Percentiles rank a stretch among this genome's conserved stretches.
Conservation (phyloP, 2,113 vertebrate genomes). For the Malaclemys terrapin region DNA sequence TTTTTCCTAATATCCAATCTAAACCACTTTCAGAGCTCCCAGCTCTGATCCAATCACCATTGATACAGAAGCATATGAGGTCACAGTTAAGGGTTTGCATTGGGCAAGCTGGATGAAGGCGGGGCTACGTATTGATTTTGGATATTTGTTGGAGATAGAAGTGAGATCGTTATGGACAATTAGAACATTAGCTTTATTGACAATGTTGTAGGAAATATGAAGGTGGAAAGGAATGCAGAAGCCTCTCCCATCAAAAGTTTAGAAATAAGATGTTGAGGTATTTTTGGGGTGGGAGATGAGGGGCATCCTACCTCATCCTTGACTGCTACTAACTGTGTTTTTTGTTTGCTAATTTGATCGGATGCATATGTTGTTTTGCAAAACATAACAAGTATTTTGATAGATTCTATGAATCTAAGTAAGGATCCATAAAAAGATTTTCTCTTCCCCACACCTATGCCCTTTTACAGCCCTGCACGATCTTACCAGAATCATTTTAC, state of each 20-base stretch:
- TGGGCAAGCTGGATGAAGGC: neutral
- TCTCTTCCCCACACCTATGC: neutral
- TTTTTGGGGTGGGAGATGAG: neutral
- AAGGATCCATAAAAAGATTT: conserved; percentile 24
- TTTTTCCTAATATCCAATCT: too few species aligned
- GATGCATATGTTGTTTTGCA: neutral
- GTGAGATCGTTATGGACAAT: neutral
- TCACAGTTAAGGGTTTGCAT: neutral
- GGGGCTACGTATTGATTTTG: neutral
- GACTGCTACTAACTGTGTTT: neutral
- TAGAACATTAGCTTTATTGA: neutral
- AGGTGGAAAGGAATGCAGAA: accelerated
- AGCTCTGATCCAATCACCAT: too few species aligned
- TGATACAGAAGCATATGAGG: neutral
- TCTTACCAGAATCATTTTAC: neutral
- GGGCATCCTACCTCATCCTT: neutral
- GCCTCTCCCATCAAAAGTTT: neutral
- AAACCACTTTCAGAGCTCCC: too few species aligned
- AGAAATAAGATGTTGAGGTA: too few species aligned
- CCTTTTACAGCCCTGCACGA: neutral
- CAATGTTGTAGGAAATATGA: neutral
- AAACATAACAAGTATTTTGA: neutral
- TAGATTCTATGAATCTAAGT: conserved; percentile 13
- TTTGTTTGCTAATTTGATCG: conserved; percentile 26
- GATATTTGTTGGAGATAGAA: neutral